These are phyloP conservation scores for Catajapyx aquilonaris DNA, from an alignment of 1,140 invertebrate species.

Conservation along the genomic window DNA sequence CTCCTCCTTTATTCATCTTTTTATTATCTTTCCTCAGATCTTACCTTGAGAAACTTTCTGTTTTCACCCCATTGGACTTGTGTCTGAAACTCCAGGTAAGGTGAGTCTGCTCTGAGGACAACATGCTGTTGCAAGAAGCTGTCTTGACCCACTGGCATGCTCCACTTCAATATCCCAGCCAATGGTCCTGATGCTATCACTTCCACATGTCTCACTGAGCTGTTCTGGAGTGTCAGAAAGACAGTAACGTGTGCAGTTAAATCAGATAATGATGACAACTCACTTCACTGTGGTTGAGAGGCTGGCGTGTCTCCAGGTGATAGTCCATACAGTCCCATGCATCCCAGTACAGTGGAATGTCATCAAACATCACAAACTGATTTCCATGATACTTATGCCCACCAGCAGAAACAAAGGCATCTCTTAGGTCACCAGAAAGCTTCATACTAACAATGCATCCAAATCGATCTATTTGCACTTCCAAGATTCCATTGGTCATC, in stretches of 20 bases:
- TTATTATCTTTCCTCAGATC: conserved; percentile 7
- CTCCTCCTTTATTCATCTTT: conserved; percentile 13
- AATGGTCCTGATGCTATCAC: conserved; percentile 17
- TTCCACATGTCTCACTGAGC: too few species aligned
- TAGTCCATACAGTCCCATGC: conserved; percentile 37
- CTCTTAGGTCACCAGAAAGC: too few species aligned
- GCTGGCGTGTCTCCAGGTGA: conserved; percentile 24
- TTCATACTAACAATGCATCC: too few species aligned
- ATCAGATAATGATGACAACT: conserved; percentile 3
- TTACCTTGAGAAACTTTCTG: conserved; percentile 27
- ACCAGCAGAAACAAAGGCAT: too few species aligned
- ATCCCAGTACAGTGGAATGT: conserved; percentile 33
- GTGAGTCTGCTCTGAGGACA: conserved; percentile 21
- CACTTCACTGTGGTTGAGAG: conserved; percentile 8
- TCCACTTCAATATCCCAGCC: conserved; percentile 18
- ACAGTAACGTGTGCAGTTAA: conserved; percentile 1
- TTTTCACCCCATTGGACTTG: conserved; percentile 28
- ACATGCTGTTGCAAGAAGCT: conserved; percentile 23
- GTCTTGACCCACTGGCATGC: conserved; percentile 17
- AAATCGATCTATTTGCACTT: too few species aligned
- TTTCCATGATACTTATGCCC: too few species aligned
- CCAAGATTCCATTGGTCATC: too few species aligned
- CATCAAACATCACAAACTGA: conserved; percentile 24
- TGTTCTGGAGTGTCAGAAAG: too few species aligned
- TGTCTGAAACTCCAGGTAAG: conserved; percentile 25